phyloP scores from a whole-genome alignment of 2,888 invertebrate genomes.

The Phymatocera aterrima region DNA sequence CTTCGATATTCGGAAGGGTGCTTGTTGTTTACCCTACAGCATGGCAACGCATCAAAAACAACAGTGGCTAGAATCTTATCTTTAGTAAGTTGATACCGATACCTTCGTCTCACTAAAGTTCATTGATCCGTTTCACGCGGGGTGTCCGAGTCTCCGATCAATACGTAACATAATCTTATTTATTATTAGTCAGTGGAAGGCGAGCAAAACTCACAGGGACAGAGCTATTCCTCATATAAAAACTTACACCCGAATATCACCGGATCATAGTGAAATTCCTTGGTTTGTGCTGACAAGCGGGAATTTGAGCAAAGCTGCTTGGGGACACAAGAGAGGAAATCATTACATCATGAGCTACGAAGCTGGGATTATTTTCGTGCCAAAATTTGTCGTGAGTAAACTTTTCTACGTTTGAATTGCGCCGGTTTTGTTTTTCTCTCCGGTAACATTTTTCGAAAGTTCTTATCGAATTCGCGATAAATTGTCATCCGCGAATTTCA shows the following conservation, averaged over 20 bases:
- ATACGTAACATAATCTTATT: background rate
- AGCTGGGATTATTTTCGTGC: conserved; percentile 92
- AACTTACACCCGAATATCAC: conserved; percentile 87
- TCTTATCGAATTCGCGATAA: background rate
- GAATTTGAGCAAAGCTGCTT: conserved; percentile 97
- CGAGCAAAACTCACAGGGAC: conserved; percentile 82
- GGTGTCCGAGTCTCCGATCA: background rate
- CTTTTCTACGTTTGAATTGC: conserved; percentile 17
- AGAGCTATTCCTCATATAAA: conserved; percentile 97
- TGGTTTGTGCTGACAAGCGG: conserved; percentile 95
- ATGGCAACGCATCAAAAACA: conserved; percentile 88
- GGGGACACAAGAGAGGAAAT: conserved; percentile 85
- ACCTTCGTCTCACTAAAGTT: background rate
- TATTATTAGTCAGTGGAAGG: conserved; percentile 90
- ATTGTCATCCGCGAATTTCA: conserved; percentile 29
- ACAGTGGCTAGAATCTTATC: conserved; percentile 85
- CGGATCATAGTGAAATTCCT: conserved; percentile 81
- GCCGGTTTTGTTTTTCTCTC: background rate
- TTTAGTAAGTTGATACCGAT: conserved; percentile 80
- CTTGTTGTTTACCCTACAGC: conserved; percentile 92
- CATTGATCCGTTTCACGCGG: background rate
- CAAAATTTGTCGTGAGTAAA: conserved; percentile 85
- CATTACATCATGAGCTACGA: conserved; percentile 90
- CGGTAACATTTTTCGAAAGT: no score
- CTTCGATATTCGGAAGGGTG: conserved; percentile 90